Evolutionary conservation across 35 echinoderm and acorn worm species (phyloP).

Genomic region (Lytechinus pictus): DNA sequence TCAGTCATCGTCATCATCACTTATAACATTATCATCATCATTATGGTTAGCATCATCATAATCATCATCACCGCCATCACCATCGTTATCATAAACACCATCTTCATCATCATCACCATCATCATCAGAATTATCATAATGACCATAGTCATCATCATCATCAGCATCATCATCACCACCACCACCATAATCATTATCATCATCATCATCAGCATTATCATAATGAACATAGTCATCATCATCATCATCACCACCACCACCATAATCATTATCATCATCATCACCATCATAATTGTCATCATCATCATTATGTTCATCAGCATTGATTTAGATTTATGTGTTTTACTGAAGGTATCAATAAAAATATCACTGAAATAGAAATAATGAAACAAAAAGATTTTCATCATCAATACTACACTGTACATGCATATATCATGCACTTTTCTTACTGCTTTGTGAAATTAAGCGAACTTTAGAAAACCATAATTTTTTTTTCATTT

Average conservation of each 20-base stretch:
- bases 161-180: neutral
- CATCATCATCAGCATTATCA: neutral
- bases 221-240: neutral
- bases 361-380: too few species aligned
- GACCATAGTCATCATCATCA: neutral
- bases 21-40: neutral
- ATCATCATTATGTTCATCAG: neutral
- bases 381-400: too few species aligned
- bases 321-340: neutral
- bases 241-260: neutral
- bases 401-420: too few species aligned
- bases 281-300: neutral
- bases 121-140: neutral
- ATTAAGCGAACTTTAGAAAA: too few species aligned
- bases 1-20: neutral
- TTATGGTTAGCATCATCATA: neutral
- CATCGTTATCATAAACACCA: neutral
- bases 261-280: neutral
- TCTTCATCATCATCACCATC: neutral
- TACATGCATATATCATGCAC: too few species aligned
- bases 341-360: too few species aligned
- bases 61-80: neutral
- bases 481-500: too few species aligned
- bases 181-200: neutral
- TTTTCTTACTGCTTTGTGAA: too few species aligned